Evolutionary conservation across 2,888 invertebrate species (phyloP).

Genomic region (Gisinianus flammeolus): DNA sequence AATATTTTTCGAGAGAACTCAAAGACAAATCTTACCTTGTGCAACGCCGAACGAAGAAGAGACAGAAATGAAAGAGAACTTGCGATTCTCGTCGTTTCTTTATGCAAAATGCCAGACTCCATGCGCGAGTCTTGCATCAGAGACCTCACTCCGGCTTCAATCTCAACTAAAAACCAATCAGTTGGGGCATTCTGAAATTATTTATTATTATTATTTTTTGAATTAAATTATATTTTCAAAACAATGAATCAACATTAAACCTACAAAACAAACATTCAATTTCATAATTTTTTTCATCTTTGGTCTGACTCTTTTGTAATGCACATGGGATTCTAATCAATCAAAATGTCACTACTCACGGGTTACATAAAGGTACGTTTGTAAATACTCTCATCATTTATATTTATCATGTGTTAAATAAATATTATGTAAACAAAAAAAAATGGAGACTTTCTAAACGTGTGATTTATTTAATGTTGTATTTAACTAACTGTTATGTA

Average conservation of each 20-base stretch:
- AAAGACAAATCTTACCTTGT: slow-evolving; percentile 53
- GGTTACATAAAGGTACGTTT: slow-evolving; percentile 17
- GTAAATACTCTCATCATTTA: background rate
- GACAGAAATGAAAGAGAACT: slow-evolving; percentile 45
- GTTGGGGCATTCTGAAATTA: too few species aligned
- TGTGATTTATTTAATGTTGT: too few species aligned
- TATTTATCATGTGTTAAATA: too few species aligned
- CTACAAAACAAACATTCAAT: background rate
- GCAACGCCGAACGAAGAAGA: slow-evolving; percentile 58
- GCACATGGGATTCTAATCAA: too few species aligned
- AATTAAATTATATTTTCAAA: too few species aligned
- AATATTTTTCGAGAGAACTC: slow-evolving; percentile 16
- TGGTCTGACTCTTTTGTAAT: too few species aligned
- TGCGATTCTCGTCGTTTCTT: background rate
- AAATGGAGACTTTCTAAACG: too few species aligned
- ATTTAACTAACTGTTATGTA: too few species aligned
- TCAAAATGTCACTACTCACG: slow-evolving; percentile 16
- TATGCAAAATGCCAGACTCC: background rate
- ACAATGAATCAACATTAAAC: too few species aligned
- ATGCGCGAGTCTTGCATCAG: background rate
- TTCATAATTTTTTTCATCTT: slow-evolving; percentile 3
- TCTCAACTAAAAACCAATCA: background rate
- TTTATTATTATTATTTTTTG: too few species aligned
- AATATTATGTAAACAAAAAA: too few species aligned
- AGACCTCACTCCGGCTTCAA: background rate